Base-by-base conservation (phyloP, 2,888 invertebrate species). In the Aporophyla nigra region DNA sequence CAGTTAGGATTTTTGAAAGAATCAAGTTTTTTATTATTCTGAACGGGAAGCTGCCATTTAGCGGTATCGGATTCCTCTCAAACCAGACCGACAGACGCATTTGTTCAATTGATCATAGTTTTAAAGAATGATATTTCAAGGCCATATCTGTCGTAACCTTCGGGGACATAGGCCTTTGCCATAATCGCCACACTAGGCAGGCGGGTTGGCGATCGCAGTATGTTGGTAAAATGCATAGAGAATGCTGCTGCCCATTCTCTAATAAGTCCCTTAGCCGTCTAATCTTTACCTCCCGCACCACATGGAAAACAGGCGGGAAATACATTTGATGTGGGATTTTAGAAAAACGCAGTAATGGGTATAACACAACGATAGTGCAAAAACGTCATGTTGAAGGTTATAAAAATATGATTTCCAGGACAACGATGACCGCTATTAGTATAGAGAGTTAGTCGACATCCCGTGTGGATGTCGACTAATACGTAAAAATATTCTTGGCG, bases 1-100 rank as follows among this genome's bases (percentile, higher is more conserved):
- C 86, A 61, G 83, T 82, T 78, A 65, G 14, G 68, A 56, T 51
- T 78, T 83, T 75, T 69, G 14, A 69, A 61, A 63, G 58, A 71
- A 68, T 51, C 51, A 58, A 68, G 58, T 51, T 71, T 59, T 67
- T 65, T 58, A 24, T 33, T 46, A 16, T 53, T 66, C 49, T 51
- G 14, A 24, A 33, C 40, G 40, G 27, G 54, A 40, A 19, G 21
- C 53, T 49, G 51, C 9, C 10, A 24, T 59, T 33, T 54, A 54
- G n/a, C 66, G 56, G 51, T 66, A 46, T 67, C 62, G 27, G 61
- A 43, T 33, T 69, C 21, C 12, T 49, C 21, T 40, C n/a, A 49
- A n/a, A 71, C 9, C 19, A 33, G 0, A 33, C 14, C 10, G 21
- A n/a, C 7, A 27, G 10, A 27, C 14, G 6, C 12, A n/a, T 69